phyloP scores from a whole-genome alignment of 2,888 invertebrate species.

The Lithophane semibrunnea region DNA sequence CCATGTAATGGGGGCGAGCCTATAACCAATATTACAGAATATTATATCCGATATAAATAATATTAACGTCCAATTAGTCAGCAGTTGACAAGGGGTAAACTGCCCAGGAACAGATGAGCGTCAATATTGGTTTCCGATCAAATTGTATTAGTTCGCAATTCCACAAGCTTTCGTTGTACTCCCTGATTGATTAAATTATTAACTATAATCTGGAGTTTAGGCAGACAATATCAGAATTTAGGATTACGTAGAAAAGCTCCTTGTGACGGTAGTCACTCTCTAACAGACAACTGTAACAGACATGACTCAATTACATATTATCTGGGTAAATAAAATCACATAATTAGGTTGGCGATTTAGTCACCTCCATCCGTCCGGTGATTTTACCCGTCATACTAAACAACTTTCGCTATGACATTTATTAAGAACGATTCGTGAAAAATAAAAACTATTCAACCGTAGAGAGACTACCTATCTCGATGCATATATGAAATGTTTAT shows the following conservation, averaged over 20 bases:
- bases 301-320: not conserved
- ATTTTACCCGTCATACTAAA: no score
- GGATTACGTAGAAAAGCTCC: not conserved
- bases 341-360: no score
- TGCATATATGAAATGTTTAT: no score
- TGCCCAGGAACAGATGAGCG: slow-evolving; percentile 25
- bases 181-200: slow-evolving; percentile 26
- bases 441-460: no score
- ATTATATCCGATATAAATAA: slow-evolving; percentile 27
- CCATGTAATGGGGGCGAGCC: no score
- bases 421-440: no score
- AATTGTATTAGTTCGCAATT: slow-evolving; percentile 49
- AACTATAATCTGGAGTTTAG: slow-evolving; percentile 26
- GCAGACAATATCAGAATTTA: slow-evolving; percentile 4
- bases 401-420: no score
- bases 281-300: not conserved
- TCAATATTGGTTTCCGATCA: slow-evolving; percentile 36
- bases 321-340: not conserved
- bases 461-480: no score
- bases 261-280: not conserved
- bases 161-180: slow-evolving; percentile 18
- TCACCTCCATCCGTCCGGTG: no score
- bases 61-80: slow-evolving; percentile 53
- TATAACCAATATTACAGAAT: not conserved
- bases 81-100: slow-evolving; percentile 31